phyloP scores from a whole-genome alignment of 23 tunicate genomes.

The Trididemnum nubilum region DNA sequence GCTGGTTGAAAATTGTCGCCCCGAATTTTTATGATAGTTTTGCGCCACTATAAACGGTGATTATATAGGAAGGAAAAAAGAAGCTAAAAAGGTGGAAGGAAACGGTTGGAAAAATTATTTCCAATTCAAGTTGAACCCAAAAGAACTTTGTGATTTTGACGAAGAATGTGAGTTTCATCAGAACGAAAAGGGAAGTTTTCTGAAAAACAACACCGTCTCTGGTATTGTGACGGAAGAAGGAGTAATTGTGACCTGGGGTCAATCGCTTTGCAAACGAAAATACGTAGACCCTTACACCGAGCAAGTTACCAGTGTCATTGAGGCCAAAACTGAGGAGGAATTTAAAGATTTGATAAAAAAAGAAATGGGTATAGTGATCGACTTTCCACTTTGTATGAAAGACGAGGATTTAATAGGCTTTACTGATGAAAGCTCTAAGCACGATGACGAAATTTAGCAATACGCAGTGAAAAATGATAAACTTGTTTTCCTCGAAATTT shows the following conservation, averaged over 20 bases:
- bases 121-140: background rate
- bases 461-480: no score
- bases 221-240: background rate
- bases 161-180: background rate
- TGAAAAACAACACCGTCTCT: background rate
- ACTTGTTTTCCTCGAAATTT: no score
- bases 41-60: no score
- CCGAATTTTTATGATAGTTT: no score
- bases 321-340: background rate
- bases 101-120: background rate
- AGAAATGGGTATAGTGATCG: background rate
- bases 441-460: no score
- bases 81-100: no score
- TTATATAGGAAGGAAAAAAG: no score
- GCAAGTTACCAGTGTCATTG: background rate
- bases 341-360: background rate
- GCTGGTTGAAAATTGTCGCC: no score
- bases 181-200: background rate
- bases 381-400: background rate
- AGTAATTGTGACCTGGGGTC: background rate
- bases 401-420: background rate
- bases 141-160: background rate
- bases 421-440: background rate
- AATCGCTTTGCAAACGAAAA: background rate
- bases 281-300: conserved; percentile 5